Base-by-base conservation (phyloP, 2,797 vertebrate species). In the Petrocephalus sullivani region DNA sequence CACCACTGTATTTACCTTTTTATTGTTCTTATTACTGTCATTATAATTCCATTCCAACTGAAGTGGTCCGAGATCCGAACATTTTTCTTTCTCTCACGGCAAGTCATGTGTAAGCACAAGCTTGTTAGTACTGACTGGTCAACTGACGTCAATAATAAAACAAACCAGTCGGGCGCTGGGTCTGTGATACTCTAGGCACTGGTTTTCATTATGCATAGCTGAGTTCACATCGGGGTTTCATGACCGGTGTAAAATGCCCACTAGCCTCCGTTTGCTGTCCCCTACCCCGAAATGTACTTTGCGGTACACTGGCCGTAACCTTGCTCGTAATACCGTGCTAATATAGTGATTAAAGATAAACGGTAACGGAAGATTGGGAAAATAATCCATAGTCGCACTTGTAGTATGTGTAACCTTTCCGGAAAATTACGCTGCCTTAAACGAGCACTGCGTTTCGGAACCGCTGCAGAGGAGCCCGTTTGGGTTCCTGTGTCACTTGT, bases 1-100 rank as follows among this genome's bases (percentile, higher is more conserved):
- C 93, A 93, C 93, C 92, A 94, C 93, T 94, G 94, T 95, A 94
- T 94, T 92, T 92, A 94, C 95, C 91, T 93, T 94, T 95, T 88
- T 67, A 88, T 60, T 83, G 67, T 87, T 87, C 46, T 88, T 88
- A 86, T 93, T 93, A 92, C 93, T 89, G 92, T 91, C 91, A 92
- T 92, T 92, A 95, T 93, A 92, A 95, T 93, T 95, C 93, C 93
- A 94, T 96, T 95, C 93, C 93, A 91, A 89, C 90, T 91, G 93
- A 92, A 93, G 93, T 93, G 93, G 95, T 94, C 93, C 93, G 92
- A 94, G 92, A 93, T 92, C 92, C 94, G 93, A 93, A 93, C 89
- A 91, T 93, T 89, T 67, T 67, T 67, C 33, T 67, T 71, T 16
- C 5, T 6, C 64, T 91, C 91, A 91, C 92, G 90, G 93, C 90